phyloP scores from a whole-genome alignment of 2,888 invertebrate species.

The Frankliniella intonsa region DNA sequence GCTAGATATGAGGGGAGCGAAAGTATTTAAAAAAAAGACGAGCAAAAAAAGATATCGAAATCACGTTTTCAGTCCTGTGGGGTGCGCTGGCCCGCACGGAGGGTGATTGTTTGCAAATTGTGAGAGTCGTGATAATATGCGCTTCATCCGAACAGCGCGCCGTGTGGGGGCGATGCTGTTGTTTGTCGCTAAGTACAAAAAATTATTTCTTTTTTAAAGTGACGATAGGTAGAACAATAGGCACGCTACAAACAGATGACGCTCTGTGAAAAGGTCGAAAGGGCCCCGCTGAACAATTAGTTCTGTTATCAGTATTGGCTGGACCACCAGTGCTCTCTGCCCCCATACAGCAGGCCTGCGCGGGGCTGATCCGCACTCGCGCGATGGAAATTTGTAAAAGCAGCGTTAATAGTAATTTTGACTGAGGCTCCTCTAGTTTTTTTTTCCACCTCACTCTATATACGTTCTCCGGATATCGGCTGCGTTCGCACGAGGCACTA shows the following conservation, averaged over 20 bases:
- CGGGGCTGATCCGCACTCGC: no score
- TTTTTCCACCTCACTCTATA: no score
- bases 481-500: background rate
- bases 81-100: background rate
- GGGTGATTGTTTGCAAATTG: background rate
- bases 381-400: no score
- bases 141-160: background rate
- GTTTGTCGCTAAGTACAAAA: background rate
- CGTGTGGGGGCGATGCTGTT: background rate
- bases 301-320: no score
- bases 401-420: no score
- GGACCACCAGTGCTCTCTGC: no score
- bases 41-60: background rate
- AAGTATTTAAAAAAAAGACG: background rate
- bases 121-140: background rate
- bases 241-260: background rate
- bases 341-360: no score
- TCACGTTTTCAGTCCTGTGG: background rate
- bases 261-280: background rate
- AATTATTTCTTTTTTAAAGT: background rate
- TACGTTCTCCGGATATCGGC: background rate
- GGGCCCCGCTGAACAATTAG: no score
- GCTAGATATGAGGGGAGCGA: background rate
- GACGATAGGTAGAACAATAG: background rate
- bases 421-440: background rate